Conservation (phyloP, 1,140 invertebrate genomes). For the Drepana arcuata region DNA sequence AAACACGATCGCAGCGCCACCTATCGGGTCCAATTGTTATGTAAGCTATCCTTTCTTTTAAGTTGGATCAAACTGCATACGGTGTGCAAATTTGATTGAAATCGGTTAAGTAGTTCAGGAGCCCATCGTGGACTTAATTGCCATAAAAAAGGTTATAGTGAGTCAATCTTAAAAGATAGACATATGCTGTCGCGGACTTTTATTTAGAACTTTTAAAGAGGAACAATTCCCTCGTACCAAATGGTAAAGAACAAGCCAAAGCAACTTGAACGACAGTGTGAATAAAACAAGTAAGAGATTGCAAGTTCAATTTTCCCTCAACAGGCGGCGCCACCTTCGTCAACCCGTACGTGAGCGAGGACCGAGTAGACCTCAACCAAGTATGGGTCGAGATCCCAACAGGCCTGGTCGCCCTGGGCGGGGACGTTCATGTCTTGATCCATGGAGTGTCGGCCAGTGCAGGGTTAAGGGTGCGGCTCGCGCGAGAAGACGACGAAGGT, state of each 20-base stretch:
- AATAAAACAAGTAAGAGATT: neutral
- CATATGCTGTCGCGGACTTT: too few species aligned
- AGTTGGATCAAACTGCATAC: too few species aligned
- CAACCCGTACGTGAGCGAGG: conserved; percentile 50
- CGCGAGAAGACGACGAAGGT: conserved; percentile 72
- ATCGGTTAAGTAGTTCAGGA: too few species aligned
- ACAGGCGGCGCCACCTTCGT: conserved; percentile 47
- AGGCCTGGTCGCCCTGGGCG: conserved; percentile 77
- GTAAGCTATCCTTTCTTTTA: too few species aligned
- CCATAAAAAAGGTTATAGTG: neutral
- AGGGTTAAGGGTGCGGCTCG: conserved; percentile 47
- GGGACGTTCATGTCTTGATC: conserved; percentile 75
- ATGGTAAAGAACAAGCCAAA: too few species aligned
- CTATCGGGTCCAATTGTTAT: too few species aligned
- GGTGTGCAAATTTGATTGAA: too few species aligned
- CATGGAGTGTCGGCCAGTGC: conserved; percentile 47
- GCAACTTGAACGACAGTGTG: neutral
- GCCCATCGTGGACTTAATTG: neutral
- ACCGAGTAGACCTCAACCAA: conserved; percentile 44
- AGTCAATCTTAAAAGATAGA: neutral
- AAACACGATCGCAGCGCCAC: too few species aligned
- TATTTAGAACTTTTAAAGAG: too few species aligned
- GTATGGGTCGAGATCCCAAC: conserved; percentile 72
- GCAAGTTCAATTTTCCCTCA: conserved; percentile 10
- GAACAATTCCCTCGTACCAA: too few species aligned